A percentile compares a stretch with the other conserved stretches of the same genome.
phyloP scores from a whole-genome alignment of 2,797 vertebrate species.

The Falco rusticolus region DNA sequence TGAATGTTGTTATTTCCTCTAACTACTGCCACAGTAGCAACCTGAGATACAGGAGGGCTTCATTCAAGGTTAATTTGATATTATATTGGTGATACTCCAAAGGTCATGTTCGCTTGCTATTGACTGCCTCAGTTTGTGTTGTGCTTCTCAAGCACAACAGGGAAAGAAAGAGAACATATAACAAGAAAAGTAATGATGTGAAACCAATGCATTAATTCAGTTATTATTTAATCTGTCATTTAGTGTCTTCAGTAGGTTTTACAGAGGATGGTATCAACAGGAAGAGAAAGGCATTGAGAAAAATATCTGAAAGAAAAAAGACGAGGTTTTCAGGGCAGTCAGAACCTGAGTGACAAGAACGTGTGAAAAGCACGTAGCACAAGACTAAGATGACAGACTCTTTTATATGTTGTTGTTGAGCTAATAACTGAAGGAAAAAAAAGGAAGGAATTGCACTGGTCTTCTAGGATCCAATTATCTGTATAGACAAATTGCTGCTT shows the following conservation, averaged over 20 bases:
- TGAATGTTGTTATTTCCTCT: not conserved
- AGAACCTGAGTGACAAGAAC: not conserved
- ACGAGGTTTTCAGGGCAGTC: not conserved
- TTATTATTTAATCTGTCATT: not conserved
- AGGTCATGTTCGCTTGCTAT: not conserved
- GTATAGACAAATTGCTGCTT: not conserved
- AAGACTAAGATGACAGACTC: not conserved
- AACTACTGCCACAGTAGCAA: not conserved
- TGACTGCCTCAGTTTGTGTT: not conserved
- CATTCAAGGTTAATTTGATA: not conserved
- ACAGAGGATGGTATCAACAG: not conserved
- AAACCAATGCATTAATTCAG: not conserved
- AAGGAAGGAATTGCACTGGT: not conserved
- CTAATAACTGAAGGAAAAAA: not conserved
- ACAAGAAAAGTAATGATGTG: not conserved
- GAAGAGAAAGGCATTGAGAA: not conserved
- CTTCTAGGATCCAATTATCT: not conserved
- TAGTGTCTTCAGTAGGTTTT: not conserved
- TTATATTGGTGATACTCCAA: not conserved
- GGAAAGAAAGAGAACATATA: not conserved
- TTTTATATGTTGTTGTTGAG: not conserved
- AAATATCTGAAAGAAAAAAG: not conserved
- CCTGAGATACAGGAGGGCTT: not conserved
- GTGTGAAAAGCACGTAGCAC: not conserved
- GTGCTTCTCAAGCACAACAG: not conserved